These are phyloP conservation scores for Saguinus midas DNA, from an alignment of 2,113 vertebrate genomes.

Conservation along the genomic window DNA sequence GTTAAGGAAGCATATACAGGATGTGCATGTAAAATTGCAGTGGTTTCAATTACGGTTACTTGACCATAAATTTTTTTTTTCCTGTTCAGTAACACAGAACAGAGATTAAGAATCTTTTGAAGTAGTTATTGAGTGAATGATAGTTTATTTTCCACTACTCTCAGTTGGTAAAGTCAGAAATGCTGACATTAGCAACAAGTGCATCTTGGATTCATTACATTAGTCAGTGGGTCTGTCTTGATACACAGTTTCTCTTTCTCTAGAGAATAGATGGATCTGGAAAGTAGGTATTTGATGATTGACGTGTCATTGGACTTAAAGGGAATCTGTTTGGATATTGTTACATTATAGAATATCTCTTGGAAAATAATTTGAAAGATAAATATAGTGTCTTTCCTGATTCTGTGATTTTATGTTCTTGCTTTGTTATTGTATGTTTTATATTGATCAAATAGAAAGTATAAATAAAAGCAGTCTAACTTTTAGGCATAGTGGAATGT, in stretches of 20 bases:
- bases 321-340: slow-evolving; percentile 55
- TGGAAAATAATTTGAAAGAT: slow-evolving; percentile 59
- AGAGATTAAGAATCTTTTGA: slow-evolving; percentile 58
- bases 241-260: slow-evolving; percentile 44
- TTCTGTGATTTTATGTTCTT: neutral
- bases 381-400: slow-evolving; percentile 31
- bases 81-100: slow-evolving; percentile 72
- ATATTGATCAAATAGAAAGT: neutral
- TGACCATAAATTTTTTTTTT: slow-evolving; percentile 78
- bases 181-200: slow-evolving; percentile 61
- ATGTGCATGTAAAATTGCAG: slow-evolving; percentile 71
- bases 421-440: slow-evolving; percentile 31
- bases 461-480: neutral
- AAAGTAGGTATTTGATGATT: slow-evolving; percentile 58
- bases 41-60: slow-evolving; percentile 78
- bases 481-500: neutral
- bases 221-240: slow-evolving; percentile 57
- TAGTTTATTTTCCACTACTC: slow-evolving; percentile 53
- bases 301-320: slow-evolving; percentile 38
- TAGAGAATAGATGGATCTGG: slow-evolving; percentile 43
- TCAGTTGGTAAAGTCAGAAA: slow-evolving; percentile 71
- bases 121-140: slow-evolving; percentile 67
- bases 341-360: slow-evolving; percentile 56
- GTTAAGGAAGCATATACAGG: neutral
- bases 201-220: slow-evolving; percentile 74